These are phyloP conservation scores for Netelia melanura DNA, from an alignment of 2,888 invertebrate species.

Conservation along the genomic window DNA sequence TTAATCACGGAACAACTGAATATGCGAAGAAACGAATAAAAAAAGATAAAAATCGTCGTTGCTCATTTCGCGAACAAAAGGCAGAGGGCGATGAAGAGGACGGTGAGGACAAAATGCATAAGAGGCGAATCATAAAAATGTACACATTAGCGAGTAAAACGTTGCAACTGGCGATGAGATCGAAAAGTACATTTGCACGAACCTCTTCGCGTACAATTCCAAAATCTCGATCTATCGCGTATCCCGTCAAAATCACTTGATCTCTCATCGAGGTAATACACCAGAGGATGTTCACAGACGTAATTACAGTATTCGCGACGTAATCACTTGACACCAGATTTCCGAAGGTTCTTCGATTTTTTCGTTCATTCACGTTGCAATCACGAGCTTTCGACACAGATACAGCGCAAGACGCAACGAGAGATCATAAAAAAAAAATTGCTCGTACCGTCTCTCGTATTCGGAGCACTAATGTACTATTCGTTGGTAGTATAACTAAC, in stretches of 20 bases:
- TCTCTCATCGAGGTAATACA: not conserved
- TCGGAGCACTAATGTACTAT: not conserved
- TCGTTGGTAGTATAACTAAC: not conserved
- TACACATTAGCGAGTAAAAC: too few species aligned
- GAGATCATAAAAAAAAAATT: not conserved
- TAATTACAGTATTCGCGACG: slow-evolving; percentile 37
- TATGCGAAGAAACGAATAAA: too few species aligned
- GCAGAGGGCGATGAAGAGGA: too few species aligned
- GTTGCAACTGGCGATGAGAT: not conserved
- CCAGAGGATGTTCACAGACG: not conserved
- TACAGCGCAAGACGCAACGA: not conserved
- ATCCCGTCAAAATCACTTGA: not conserved
- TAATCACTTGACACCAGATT: slow-evolving; percentile 43
- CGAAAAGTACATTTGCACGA: not conserved
- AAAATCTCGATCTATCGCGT: not conserved
- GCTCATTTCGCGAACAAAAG: too few species aligned
- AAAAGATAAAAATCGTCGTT: too few species aligned
- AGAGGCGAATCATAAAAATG: too few species aligned
- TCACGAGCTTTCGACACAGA: not conserved
- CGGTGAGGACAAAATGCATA: too few species aligned
- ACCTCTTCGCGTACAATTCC: not conserved
- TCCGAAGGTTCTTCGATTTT: slow-evolving; percentile 1
- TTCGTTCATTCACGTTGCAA: not conserved
- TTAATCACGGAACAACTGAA: not conserved
- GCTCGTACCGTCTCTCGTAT: not conserved